A percentile compares a stretch with the other conserved stretches of the same genome.
These are phyloP conservation scores for Istiophorus platypterus DNA, from an alignment of 2,113 vertebrate species.

Conservation along the genomic window DNA sequence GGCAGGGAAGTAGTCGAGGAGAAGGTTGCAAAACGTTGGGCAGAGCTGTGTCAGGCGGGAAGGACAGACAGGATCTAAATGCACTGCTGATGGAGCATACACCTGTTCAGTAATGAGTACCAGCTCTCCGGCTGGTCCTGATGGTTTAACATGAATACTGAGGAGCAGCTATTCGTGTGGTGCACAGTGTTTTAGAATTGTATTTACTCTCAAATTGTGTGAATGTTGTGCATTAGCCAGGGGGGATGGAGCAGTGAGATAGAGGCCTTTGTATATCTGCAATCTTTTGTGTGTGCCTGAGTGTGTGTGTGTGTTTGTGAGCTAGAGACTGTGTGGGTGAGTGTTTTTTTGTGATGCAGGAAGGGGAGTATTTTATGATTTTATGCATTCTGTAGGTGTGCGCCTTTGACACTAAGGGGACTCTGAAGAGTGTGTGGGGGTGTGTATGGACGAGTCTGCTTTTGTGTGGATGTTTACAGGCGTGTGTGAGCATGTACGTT, in stretches of 20 bases:
- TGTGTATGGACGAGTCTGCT: conserved; percentile 4
- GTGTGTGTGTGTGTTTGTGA: conserved; percentile 15
- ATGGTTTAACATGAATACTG: conserved; percentile 61
- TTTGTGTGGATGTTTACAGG: conserved; percentile 34
- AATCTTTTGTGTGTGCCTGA: not conserved
- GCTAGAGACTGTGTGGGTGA: conserved; percentile 38
- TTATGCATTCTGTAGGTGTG: conserved; percentile 59
- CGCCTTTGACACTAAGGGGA: conserved; percentile 34
- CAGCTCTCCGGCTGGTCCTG: conserved; percentile 49
- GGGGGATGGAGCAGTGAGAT: conserved; percentile 16
- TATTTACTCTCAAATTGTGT: conserved; percentile 50
- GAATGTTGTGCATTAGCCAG: conserved; percentile 9
- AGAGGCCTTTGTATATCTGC: conserved; percentile 27
- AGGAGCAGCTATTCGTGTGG: conserved; percentile 57
- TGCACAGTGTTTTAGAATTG: conserved; percentile 36
- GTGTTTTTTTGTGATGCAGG: conserved; percentile 40
- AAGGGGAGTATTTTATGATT: conserved; percentile 46
- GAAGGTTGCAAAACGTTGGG: conserved; percentile 14
- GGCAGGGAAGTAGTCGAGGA: conserved; percentile 18
- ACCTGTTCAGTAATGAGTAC: conserved; percentile 66
- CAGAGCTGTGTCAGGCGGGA: conserved; percentile 21
- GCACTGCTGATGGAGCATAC: conserved; percentile 57
- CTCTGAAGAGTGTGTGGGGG: conserved; percentile 22
- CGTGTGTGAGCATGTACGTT: not conserved
- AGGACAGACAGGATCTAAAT: conserved; percentile 50